Evolutionary conservation across 1,140 invertebrate genomes (phyloP).

Genomic region (Andrena cerasifolii): DNA sequence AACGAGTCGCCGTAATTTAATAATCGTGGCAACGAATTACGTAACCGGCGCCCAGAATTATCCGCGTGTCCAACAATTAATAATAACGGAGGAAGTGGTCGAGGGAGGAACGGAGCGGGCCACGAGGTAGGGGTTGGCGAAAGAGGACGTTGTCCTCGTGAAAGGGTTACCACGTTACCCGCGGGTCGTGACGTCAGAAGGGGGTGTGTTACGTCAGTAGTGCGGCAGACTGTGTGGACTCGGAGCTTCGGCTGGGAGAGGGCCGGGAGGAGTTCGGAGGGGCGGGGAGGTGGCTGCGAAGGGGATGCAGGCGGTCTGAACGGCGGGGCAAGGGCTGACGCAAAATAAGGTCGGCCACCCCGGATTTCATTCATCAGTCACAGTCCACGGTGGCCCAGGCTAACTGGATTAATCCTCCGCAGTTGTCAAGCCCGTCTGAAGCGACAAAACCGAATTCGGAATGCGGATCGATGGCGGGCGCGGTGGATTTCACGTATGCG

Average conservation of each 20-base stretch:
- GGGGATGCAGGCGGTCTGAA: constrained; percentile 20
- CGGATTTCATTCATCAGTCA: constrained; percentile 77
- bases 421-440: constrained; percentile 30
- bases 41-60: not conserved
- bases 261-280: constrained; percentile 3
- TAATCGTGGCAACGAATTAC: not conserved
- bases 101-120: not conserved
- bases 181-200: constrained; percentile 72
- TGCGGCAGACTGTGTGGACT: constrained; percentile 66
- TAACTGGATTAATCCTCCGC: constrained; percentile 61
- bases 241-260: constrained; percentile 1
- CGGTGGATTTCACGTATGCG: not conserved
- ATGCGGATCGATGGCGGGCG: not conserved
- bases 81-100: not conserved
- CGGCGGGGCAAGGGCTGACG: constrained; percentile 53
- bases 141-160: constrained; percentile 64
- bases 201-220: constrained; percentile 69
- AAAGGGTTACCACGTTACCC: constrained; percentile 53
- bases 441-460: constrained; percentile 27
- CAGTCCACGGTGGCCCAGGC: constrained; percentile 56
- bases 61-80: not conserved
- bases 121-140: not conserved
- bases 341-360: constrained; percentile 76
- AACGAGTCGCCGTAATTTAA: not conserved
- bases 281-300: constrained; percentile 7